Evolutionary conservation across 2,888 invertebrate species (phyloP).

Genomic region (Caenorhabditis plicata): DNA sequence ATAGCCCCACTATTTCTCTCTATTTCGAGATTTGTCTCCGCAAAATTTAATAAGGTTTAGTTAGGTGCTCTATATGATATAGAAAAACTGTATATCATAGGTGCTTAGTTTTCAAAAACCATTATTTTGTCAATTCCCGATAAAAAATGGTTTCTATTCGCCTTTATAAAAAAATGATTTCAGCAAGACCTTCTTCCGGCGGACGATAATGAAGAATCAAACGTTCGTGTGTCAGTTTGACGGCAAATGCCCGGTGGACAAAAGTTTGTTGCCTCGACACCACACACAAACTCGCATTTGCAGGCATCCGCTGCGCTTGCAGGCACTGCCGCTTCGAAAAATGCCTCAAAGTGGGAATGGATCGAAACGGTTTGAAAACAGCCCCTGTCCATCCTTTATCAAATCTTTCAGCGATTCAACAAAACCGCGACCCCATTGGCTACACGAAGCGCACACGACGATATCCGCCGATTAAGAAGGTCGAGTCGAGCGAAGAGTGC

Average conservation of each 20-base stretch:
- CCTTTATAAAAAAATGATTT: slow-evolving; percentile 15
- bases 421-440: slow-evolving; percentile 64
- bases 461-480: slow-evolving; percentile 54
- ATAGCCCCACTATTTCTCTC: no score
- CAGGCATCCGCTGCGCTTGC: slow-evolving; percentile 63
- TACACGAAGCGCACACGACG: slow-evolving; percentile 63
- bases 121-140: no score
- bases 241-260: slow-evolving; percentile 57
- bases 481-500: slow-evolving; percentile 38
- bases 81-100: no score
- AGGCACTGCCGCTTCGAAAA: slow-evolving; percentile 62
- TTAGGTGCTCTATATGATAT: no score
- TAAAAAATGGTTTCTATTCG: no score
- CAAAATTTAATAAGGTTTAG: no score
- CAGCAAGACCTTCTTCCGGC: slow-evolving; percentile 63
- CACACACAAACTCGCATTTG: no score
- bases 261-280: no score
- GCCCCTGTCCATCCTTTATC: not conserved
- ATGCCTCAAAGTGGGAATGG: slow-evolving; percentile 53
- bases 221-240: slow-evolving; percentile 59
- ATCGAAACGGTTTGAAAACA: slow-evolving; percentile 38
- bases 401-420: slow-evolving; percentile 57
- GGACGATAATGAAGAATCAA: slow-evolving; percentile 65
- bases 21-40: no score
- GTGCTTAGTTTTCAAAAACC: no score